phyloP scores from a whole-genome alignment of 1,140 invertebrate species.

The Popillia japonica region DNA sequence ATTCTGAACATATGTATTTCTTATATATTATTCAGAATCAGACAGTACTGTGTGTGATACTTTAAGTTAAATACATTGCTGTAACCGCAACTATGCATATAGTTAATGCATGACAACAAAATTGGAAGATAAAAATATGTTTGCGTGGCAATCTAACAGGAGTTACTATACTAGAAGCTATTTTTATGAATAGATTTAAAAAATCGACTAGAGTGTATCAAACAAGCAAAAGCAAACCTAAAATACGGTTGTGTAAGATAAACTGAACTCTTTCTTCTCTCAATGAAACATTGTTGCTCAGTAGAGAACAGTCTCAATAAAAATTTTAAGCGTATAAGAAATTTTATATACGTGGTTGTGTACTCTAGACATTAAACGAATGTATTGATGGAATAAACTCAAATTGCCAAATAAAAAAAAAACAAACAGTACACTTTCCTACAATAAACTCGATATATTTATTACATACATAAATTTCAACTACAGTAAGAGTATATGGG shows the following conservation, averaged over 20 bases:
- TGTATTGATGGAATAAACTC: background rate
- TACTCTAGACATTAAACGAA: background rate
- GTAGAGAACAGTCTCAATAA: background rate
- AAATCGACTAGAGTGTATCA: too few species aligned
- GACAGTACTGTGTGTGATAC: too few species aligned
- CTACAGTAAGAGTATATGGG: background rate
- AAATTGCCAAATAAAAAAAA: background rate
- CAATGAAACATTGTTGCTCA: background rate
- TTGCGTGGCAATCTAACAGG: too few species aligned
- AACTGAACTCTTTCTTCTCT: background rate
- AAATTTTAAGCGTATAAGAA: conserved; percentile 6
- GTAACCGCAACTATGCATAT: too few species aligned
- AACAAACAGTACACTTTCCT: background rate
- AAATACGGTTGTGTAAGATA: conserved; percentile 19
- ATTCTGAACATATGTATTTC: too few species aligned
- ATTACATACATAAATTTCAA: background rate
- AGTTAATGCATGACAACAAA: too few species aligned
- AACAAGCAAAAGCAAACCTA: background rate
- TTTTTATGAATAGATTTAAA: background rate
- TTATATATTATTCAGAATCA: too few species aligned
- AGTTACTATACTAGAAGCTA: too few species aligned
- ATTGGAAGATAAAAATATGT: too few species aligned
- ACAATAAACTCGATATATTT: background rate
- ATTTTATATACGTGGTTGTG: background rate
- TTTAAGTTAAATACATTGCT: too few species aligned